Evolutionary conservation across 2,888 invertebrate genomes (phyloP), one percentile per base, ranked within the genome.

Genomic region (Silvanus unidentatus): DNA sequence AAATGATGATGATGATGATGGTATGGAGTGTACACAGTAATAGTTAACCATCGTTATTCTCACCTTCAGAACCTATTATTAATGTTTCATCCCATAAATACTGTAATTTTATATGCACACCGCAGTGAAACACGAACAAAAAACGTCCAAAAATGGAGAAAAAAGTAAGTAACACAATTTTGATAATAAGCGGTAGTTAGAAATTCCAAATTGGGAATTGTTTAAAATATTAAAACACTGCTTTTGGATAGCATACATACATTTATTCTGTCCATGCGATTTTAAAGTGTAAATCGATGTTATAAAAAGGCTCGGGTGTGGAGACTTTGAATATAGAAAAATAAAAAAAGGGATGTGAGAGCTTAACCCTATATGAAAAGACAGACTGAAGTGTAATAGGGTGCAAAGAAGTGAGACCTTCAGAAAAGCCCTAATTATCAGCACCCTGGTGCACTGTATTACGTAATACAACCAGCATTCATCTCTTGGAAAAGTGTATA

Each of bases 371-470:
- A 51, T 54, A 53, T 54, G 52, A 56, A 58, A 58, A 58, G 58
- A 55, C 55, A 46, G 54, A 55, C 51, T 52, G 52, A 54, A 57
- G 59, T 57, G 58, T 58, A 60, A 60, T 58, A 59, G 60, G 62
- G 62, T 58, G 60, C 54, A 57, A 49, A 60, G 58, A 57, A 57
- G 55, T 61, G 55, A 60, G 63, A 61, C 50, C 59, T 57, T 50
- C 61, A 64, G 64, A 62, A 68, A 63, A 67, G 65, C 55, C 64
- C 68, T 67, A 69, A 69, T 69, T 69, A 69, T 66, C 63, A 58
- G 62, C 68, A 66, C 68, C 68, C 65, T 56, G 37, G 3, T 12
- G 3, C 22, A 9, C 32, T 28, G 10, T 28, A 28, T 8, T 9
- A 10, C 10, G 28, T 10, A 10, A 9, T 28, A 28, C 8, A 28